phyloP scores from a whole-genome alignment of 2,888 invertebrate genomes.

The Morpho deidamia region DNA sequence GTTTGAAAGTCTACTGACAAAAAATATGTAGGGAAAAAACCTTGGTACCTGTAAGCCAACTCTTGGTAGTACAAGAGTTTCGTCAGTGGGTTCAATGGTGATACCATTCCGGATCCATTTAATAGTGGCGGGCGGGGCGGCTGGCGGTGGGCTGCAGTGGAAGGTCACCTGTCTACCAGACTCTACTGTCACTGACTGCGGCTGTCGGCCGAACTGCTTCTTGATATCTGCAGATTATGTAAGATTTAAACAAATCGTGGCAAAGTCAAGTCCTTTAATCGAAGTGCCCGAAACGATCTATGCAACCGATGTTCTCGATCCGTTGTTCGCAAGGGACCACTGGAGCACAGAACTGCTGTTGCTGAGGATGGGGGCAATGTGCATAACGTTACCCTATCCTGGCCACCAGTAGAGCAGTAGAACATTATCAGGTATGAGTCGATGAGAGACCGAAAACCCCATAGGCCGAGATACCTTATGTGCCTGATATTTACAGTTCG shows the following conservation, averaged over 20 bases:
- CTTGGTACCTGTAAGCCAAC: slow-evolving; percentile 82
- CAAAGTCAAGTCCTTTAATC: neutral
- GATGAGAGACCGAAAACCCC: too few relatives aligned
- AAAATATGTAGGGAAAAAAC: neutral
- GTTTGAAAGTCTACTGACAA: too few relatives aligned
- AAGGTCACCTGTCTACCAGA: slow-evolving; percentile 89
- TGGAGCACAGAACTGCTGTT: too few relatives aligned
- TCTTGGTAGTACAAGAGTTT: slow-evolving; percentile 90
- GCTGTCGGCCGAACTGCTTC: slow-evolving; percentile 92
- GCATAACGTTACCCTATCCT: too few relatives aligned
- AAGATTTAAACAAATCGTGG: neutral
- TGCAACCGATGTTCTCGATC: too few relatives aligned
- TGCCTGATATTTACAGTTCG: too few relatives aligned
- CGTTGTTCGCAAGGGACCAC: too few relatives aligned
- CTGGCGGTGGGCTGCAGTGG: slow-evolving; percentile 91
- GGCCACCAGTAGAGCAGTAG: too few relatives aligned
- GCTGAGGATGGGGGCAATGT: too few relatives aligned
- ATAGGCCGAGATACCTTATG: too few relatives aligned
- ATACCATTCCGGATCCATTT: slow-evolving; percentile 90
- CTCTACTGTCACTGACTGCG: slow-evolving; percentile 89
- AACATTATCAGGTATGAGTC: too few relatives aligned
- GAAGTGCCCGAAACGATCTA: too few relatives aligned
- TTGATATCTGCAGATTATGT: slow-evolving; percentile 83
- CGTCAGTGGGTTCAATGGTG: slow-evolving; percentile 87
- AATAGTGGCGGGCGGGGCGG: slow-evolving; percentile 90